Percentiles rank a stretch among this genome's conserved stretches.
These are phyloP conservation scores for Nomada flava DNA, from an alignment of 2,888 invertebrate species.

Conservation along the genomic window DNA sequence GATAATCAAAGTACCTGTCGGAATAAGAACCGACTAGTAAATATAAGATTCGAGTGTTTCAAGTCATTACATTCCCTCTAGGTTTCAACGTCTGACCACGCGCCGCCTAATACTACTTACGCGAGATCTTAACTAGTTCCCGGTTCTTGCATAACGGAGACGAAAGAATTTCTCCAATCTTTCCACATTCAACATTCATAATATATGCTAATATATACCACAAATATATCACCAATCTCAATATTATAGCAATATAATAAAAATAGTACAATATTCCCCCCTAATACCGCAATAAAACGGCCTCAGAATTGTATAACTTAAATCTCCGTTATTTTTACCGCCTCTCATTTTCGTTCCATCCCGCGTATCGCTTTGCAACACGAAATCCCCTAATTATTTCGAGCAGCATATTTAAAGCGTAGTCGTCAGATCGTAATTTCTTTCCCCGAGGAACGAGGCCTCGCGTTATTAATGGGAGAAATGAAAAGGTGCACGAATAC, in stretches of 20 bases:
- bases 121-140: too few species aligned
- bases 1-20: slow-evolving; percentile 3
- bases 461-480: slow-evolving; percentile 26
- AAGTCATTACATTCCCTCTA: not conserved
- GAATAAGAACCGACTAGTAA: too few species aligned
- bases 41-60: not conserved
- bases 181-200: too few species aligned
- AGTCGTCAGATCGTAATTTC: slow-evolving; percentile 9
- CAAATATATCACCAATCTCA: too few species aligned
- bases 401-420: slow-evolving; percentile 4
- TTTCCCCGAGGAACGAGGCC: not conserved
- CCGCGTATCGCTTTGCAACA: not conserved
- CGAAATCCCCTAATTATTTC: slow-evolving; percentile 22
- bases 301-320: not conserved
- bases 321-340: not conserved
- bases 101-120: slow-evolving; percentile 2
- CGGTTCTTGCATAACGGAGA: not conserved
- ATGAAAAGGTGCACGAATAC: slow-evolving; percentile 29
- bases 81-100: not conserved
- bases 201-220: too few species aligned
- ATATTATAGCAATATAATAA: too few species aligned
- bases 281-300: too few species aligned
- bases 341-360: not conserved
- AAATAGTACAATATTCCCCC: too few species aligned
- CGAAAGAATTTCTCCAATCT: too few species aligned